Percentiles rank a stretch among this genome's conserved stretches.
Conservation (phyloP, 1,140 invertebrate species). For the Hycleus cichorii region DNA sequence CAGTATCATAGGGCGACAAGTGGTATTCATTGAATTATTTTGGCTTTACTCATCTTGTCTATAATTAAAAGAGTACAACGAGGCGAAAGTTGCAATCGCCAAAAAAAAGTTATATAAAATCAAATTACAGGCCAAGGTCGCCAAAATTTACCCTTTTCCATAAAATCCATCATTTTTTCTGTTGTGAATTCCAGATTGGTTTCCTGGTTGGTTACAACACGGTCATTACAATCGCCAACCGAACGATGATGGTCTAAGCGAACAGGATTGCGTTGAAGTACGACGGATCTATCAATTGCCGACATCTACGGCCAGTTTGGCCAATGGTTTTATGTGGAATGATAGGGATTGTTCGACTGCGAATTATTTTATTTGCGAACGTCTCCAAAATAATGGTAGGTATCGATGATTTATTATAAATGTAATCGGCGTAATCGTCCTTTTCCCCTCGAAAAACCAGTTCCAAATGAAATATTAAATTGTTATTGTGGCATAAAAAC, state of each 20-base stretch:
- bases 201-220: slow-evolving; percentile 60
- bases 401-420: background rate
- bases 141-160: too few species aligned
- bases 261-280: slow-evolving; percentile 72
- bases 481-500: too few species aligned
- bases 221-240: slow-evolving; percentile 62
- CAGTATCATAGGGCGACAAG: background rate
- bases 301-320: slow-evolving; percentile 39
- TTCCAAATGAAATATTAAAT: too few species aligned
- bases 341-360: slow-evolving; percentile 61
- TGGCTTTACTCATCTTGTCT: background rate
- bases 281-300: slow-evolving; percentile 54
- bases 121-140: slow-evolving; percentile 9
- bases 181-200: slow-evolving; percentile 58
- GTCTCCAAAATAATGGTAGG: slow-evolving; percentile 49
- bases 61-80: slow-evolving; percentile 5
- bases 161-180: too few species aligned
- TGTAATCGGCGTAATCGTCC: too few species aligned
- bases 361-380: slow-evolving; percentile 67
- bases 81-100: background rate
- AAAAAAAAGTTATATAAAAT: too few species aligned
- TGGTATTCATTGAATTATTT: background rate
- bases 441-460: too few species aligned
- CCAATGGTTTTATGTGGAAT: slow-evolving; percentile 63
- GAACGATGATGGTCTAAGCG: slow-evolving; percentile 69